Base-by-base conservation (phyloP, 2,888 invertebrate species). In the Chelonus formosanus region DNA sequence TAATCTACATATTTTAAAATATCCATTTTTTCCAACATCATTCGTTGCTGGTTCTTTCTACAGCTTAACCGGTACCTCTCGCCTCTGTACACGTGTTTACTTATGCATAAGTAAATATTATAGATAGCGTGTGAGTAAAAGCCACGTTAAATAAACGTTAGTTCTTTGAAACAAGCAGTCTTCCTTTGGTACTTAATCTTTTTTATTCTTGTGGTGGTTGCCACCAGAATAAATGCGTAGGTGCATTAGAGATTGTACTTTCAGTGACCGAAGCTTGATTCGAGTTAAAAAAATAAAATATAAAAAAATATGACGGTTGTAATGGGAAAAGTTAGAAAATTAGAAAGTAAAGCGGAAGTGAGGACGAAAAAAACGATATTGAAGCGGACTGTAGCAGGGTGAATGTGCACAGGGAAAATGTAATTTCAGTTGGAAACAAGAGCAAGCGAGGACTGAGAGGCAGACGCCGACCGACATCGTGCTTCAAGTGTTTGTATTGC, bases 401-500 rank as follows among this genome's bases (percentile, higher is more conserved):
- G 65, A 58, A 70, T 67, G 67, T 63, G 66, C 59, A 72, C 71
- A 74, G 20, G 77, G 75, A 78, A 78, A 80, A 75, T 78, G 82
- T 80, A 83, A 83, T 83, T 83, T 82, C 82, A 80, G 80, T 80
- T 80, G 77, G 80, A 82, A 82, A 83, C 79, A 80, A 80, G 77
- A 77, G 76, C 72, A 76, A 69, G 73, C 69, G 68, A 68, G 59
- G 58, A 68, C 59, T 52, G 64, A 60, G 45, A 48, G 63, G 68
- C 54, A 68, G 68, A 67, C 69, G 69, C 67, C 80, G 82, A 80
- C 80, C 83, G 82, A 80, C 82, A 81, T 81, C 80, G 82, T 78
- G 77, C 77, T 79, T 81, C 76, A 78, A 83, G 83, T 83, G 82
- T 83, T 83, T 83, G 82, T 83, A 83, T 82, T 83, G 83, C 83